A percentile compares a stretch with the other conserved stretches of the same genome.
These are phyloP conservation scores for Decapterus maruadsi DNA, from an alignment of 2,797 vertebrate genomes.

Conservation along the genomic window DNA sequence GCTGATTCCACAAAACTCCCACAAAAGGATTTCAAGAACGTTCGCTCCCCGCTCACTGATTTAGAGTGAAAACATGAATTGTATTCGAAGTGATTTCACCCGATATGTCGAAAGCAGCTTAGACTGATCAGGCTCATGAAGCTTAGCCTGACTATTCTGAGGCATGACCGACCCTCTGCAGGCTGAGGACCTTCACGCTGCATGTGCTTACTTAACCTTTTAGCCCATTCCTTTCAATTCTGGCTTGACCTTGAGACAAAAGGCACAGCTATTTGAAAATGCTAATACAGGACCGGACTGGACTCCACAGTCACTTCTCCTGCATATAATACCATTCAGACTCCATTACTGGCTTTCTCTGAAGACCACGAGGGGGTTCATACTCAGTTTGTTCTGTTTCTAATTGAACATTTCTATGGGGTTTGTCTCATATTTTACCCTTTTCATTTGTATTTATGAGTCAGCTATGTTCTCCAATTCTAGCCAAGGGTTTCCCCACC, in stretches of 20 bases:
- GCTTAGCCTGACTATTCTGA: constrained; percentile 57
- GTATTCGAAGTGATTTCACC: constrained; percentile 66
- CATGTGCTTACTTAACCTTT: constrained; percentile 40
- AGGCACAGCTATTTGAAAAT: constrained; percentile 12
- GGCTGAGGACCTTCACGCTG: constrained; percentile 14
- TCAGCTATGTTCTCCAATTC: constrained; percentile 29
- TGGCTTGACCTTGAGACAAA: constrained; percentile 36
- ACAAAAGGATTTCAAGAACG: constrained; percentile 55
- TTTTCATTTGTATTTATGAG: neutral
- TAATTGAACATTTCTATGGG: constrained; percentile 1
- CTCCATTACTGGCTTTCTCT: neutral
- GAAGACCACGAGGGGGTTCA: neutral
- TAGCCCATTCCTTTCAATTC: constrained; percentile 27
- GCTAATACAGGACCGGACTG: neutral
- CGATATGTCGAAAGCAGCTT: constrained; percentile 77
- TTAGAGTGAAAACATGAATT: constrained; percentile 62
- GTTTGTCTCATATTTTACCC: neutral
- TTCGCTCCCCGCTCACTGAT: constrained; percentile 18
- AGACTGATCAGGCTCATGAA: constrained; percentile 70
- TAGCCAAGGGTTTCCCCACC: neutral
- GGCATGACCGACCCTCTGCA: constrained; percentile 53
- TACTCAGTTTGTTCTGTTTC: neutral
- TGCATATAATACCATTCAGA: constrained; percentile 10
- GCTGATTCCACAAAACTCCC: constrained; percentile 17
- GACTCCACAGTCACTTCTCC: constrained; percentile 1